These are phyloP conservation scores for Dreissena polymorpha DNA, from an alignment of 1,140 invertebrate species.

Conservation along the genomic window DNA sequence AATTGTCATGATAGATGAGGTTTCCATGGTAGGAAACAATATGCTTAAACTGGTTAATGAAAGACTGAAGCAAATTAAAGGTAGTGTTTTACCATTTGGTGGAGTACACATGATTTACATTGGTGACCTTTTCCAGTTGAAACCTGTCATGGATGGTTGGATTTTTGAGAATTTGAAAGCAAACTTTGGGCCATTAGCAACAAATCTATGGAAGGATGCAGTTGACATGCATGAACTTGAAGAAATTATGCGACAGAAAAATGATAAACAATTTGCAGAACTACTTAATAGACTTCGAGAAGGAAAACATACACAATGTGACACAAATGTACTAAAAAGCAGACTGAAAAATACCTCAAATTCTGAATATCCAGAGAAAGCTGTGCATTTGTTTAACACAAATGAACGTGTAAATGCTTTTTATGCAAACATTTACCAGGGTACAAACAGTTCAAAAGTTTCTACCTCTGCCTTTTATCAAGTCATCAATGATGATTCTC, in stretches of 20 bases:
- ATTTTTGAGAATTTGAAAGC: conserved; percentile 54
- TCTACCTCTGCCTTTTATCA: neutral
- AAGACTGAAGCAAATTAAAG: conserved; percentile 54
- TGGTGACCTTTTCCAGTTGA: conserved; percentile 62
- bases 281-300: conserved; percentile 53
- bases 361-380: neutral
- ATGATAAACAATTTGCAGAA: conserved; percentile 58
- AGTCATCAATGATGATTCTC: neutral
- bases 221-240: conserved; percentile 59
- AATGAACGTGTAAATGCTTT: conserved; percentile 2
- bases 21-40: conserved; percentile 63
- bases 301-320: conserved; percentile 39
- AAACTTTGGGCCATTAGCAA: conserved; percentile 44
- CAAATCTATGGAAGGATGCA: conserved; percentile 57
- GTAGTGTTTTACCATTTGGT: conserved; percentile 53
- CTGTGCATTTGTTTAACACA: conserved; percentile 7
- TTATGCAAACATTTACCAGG: neutral
- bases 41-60: conserved; percentile 60
- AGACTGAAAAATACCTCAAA: neutral
- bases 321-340: conserved; percentile 20
- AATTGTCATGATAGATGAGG: conserved; percentile 63
- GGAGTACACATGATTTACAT: conserved; percentile 59
- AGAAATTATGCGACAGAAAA: conserved; percentile 65
- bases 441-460: neutral
- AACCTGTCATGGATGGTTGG: conserved; percentile 62